Percentiles rank a stretch among this genome's conserved stretches.
These are phyloP conservation scores for Oreochromis aureus DNA, from an alignment of 2,113 vertebrate species.

Conservation along the genomic window DNA sequence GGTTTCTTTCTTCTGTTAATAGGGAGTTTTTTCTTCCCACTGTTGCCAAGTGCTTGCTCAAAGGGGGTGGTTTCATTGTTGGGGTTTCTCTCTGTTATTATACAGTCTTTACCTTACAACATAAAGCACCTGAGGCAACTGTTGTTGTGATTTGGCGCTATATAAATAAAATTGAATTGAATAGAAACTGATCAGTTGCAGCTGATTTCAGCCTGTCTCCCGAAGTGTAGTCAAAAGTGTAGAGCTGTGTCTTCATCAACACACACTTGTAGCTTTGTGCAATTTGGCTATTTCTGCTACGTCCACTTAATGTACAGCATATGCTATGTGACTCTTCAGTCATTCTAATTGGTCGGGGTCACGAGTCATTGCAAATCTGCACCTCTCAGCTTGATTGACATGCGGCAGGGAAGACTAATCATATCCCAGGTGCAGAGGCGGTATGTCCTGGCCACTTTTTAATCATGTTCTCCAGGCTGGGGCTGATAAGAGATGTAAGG, in stretches of 20 bases:
- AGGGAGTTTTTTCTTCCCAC: neutral
- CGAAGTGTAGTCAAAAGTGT: neutral
- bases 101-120: neutral
- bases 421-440: conserved; percentile 39
- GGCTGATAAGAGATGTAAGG: conserved; percentile 67
- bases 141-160: neutral
- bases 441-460: conserved; percentile 53
- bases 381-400: conserved; percentile 58
- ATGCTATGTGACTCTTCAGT: neutral
- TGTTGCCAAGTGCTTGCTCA: neutral
- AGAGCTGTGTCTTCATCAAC: neutral
- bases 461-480: conserved; percentile 57
- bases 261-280: neutral
- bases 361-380: conserved; percentile 15
- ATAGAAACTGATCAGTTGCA: neutral
- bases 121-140: neutral
- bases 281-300: neutral
- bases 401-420: conserved; percentile 21
- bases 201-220: neutral
- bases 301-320: neutral
- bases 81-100: neutral
- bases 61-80: neutral
- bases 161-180: neutral
- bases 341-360: conserved; percentile 51
- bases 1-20: neutral